Percentiles rank a stretch among this genome's conserved stretches.
Evolutionary conservation across 2,888 invertebrate genomes (phyloP).

Genomic region (Archips xylosteana): DNA sequence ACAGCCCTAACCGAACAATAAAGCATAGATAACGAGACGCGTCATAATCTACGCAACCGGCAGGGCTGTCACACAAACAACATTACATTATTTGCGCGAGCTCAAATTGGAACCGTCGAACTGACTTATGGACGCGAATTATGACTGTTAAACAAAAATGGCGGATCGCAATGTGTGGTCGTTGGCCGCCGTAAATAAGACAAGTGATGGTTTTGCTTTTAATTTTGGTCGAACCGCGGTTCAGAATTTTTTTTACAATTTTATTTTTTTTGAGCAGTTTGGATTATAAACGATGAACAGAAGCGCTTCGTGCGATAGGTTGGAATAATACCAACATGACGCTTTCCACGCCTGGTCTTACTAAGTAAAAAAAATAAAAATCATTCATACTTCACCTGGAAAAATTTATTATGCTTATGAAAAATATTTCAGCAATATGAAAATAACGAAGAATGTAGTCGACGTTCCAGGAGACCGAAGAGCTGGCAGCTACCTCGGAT

Average conservation of each 20-base stretch:
- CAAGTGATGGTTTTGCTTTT: background rate
- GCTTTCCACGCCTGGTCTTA: no score
- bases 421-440: no score
- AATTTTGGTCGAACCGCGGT: background rate
- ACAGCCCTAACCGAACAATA: slow-evolving; percentile 63
- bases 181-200: slow-evolving; percentile 13
- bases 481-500: no score
- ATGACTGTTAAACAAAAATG: slow-evolving; percentile 31
- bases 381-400: no score
- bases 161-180: slow-evolving; percentile 35
- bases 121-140: slow-evolving; percentile 38
- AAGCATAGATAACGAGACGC: slow-evolving; percentile 73
- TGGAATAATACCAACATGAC: no score
- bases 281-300: no score
- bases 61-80: slow-evolving; percentile 49
- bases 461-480: no score
- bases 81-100: slow-evolving; percentile 38
- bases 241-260: background rate
- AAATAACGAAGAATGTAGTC: no score
- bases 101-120: slow-evolving; percentile 42
- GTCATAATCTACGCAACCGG: slow-evolving; percentile 70
- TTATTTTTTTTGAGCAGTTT: no score
- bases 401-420: no score
- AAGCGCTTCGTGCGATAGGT: no score
- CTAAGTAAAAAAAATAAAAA: no score